Conservation (phyloP, 2,888 invertebrate species). For the Auanema freiburgensis region DNA sequence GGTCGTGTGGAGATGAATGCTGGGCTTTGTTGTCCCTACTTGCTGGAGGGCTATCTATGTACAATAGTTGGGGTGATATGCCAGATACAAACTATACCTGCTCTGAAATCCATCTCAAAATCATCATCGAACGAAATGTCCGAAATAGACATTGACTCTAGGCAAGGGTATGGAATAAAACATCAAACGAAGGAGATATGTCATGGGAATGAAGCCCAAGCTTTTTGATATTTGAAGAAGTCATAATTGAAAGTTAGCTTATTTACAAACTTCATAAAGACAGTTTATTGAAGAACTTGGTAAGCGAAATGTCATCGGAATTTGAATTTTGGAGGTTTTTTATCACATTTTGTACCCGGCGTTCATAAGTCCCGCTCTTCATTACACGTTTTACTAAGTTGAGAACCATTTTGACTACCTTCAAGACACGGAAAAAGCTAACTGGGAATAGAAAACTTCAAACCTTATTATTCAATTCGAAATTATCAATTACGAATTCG, state of each 20-base stretch:
- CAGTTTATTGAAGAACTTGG: too few relatives aligned
- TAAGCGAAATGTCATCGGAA: too few relatives aligned
- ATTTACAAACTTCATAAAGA: too few relatives aligned
- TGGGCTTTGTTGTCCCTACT: neutral
- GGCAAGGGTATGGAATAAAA: too few relatives aligned
- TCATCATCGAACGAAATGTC: neutral
- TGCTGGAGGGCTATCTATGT: neutral
- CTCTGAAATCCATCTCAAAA: neutral
- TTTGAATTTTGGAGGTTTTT: neutral
- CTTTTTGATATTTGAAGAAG: too few relatives aligned
- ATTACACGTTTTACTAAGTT: constrained; percentile 14
- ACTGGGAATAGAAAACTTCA: neutral
- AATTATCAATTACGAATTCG: too few relatives aligned
- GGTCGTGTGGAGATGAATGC: constrained; percentile 13
- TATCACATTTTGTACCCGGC: constrained; percentile 10
- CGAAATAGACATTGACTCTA: neutral
- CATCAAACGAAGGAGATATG: too few relatives aligned
- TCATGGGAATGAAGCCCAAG: too few relatives aligned
- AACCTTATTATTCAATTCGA: too few relatives aligned
- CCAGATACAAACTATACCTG: neutral
- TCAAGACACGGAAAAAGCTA: neutral
- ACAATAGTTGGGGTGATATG: neutral
- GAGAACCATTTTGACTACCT: constrained; percentile 12
- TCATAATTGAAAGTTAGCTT: too few relatives aligned
- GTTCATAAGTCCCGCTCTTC: constrained; percentile 7